These are phyloP conservation scores for Drosophila mulleri DNA, from an alignment of 2,888 invertebrate species.

Conservation along the genomic window DNA sequence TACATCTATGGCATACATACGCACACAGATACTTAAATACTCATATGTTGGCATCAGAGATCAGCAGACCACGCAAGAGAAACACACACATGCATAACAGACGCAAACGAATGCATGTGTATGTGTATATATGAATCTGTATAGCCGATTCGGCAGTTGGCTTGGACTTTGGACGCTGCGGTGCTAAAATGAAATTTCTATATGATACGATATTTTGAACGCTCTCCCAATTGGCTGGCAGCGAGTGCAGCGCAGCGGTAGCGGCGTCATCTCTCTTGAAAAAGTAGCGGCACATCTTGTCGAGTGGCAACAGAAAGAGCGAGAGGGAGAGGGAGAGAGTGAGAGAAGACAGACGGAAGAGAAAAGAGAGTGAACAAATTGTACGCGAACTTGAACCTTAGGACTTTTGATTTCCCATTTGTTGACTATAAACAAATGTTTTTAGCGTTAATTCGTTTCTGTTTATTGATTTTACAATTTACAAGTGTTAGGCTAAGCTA, in stretches of 20 bases:
- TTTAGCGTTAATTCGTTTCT: slow-evolving; percentile 17
- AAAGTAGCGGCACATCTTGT: slow-evolving; percentile 6
- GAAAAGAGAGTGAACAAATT: background rate
- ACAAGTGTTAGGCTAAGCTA: slow-evolving; percentile 22
- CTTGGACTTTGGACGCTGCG: slow-evolving; percentile 69
- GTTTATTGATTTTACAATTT: slow-evolving; percentile 37
- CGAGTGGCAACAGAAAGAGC: slow-evolving; percentile 4
- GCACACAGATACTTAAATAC: slow-evolving; percentile 18
- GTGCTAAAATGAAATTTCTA: slow-evolving; percentile 72
- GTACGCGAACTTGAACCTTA: slow-evolving; percentile 53
- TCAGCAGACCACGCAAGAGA: slow-evolving; percentile 45
- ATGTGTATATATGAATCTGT: slow-evolving; percentile 1
- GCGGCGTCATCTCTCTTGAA: slow-evolving; percentile 21
- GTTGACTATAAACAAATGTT: slow-evolving; percentile 18
- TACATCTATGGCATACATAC: background rate
- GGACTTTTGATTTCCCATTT: slow-evolving; percentile 35
- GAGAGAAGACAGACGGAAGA: background rate
- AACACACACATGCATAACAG: slow-evolving; percentile 14
- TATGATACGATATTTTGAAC: slow-evolving; percentile 60
- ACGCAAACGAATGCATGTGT: slow-evolving; percentile 2
- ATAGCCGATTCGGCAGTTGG: slow-evolving; percentile 38
- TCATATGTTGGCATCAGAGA: slow-evolving; percentile 41
- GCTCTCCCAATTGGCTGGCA: slow-evolving; percentile 50
- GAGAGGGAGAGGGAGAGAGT: background rate
- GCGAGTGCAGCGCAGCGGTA: slow-evolving; percentile 36